Percentiles rank a stretch among this genome's conserved stretches.
These are phyloP conservation scores for Lasius platythorax DNA, from an alignment of 2,888 invertebrate genomes.

Conservation along the genomic window DNA sequence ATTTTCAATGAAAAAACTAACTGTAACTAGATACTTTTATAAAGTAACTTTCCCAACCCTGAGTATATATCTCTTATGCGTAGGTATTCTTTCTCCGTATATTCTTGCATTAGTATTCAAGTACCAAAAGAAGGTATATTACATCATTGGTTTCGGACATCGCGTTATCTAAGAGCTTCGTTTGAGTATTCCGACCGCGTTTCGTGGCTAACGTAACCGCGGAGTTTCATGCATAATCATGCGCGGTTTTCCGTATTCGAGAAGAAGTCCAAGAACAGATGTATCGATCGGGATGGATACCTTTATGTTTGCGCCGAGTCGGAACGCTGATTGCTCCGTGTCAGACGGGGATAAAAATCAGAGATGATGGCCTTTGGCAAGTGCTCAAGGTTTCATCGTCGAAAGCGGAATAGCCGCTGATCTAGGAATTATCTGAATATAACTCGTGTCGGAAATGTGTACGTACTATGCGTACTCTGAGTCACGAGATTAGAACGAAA, in stretches of 20 bases:
- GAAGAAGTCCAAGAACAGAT: conserved; percentile 32
- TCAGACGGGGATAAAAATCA: conserved; percentile 30
- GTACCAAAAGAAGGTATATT: background rate
- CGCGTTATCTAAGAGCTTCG: background rate
- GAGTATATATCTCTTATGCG: background rate
- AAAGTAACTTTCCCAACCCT: no score
- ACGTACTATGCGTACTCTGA: background rate
- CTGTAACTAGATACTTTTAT: no score
- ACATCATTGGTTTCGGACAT: background rate
- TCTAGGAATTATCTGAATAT: background rate
- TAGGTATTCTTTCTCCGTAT: background rate
- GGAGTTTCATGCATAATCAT: conserved; percentile 13
- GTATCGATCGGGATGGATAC: conserved; percentile 30
- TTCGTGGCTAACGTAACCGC: background rate
- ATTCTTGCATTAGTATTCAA: background rate
- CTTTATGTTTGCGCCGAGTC: conserved; percentile 1
- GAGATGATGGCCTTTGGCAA: background rate
- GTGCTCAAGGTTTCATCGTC: background rate
- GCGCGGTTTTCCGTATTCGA: background rate
- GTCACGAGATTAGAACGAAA: background rate
- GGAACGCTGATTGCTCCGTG: background rate
- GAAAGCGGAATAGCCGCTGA: background rate
- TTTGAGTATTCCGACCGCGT: background rate
- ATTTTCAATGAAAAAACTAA: no score
- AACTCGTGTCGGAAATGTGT: background rate